phyloP scores from a whole-genome alignment of 1,140 invertebrate species.

The Diachasmimorpha longicaudata region DNA sequence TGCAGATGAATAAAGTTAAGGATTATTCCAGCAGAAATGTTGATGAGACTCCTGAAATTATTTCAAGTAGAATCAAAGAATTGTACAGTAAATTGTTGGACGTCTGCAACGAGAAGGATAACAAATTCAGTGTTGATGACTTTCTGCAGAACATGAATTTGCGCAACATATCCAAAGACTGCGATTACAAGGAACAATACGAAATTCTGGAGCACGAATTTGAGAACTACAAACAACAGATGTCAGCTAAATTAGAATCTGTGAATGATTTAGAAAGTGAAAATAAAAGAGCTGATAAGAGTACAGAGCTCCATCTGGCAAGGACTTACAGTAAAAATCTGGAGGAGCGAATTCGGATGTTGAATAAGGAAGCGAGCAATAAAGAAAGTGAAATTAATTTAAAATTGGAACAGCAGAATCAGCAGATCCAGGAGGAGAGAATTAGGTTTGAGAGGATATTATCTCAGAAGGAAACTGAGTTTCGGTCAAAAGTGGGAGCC shows the following conservation, averaged over 20 bases:
- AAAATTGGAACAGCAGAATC: slow-evolving; percentile 61
- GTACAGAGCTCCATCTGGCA: slow-evolving; percentile 59
- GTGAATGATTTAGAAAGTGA: slow-evolving; percentile 31
- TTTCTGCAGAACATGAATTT: slow-evolving; percentile 46
- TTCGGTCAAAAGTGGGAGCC: slow-evolving; percentile 65
- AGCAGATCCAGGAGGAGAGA: slow-evolving; percentile 64
- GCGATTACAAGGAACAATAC: slow-evolving; percentile 63
- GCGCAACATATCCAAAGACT: slow-evolving; percentile 38
- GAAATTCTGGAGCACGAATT: slow-evolving; percentile 58
- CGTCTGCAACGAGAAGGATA: slow-evolving; percentile 49
- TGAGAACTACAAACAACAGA: slow-evolving; percentile 56
- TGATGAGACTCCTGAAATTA: slow-evolving; percentile 44
- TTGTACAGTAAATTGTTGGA: slow-evolving; percentile 47
- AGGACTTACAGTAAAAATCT: slow-evolving; percentile 69
- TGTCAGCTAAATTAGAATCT: slow-evolving; percentile 42
- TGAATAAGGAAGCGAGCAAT: slow-evolving; percentile 69
- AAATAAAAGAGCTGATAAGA: slow-evolving; percentile 48
- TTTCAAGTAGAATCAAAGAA: slow-evolving; percentile 48
- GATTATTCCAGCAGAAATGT: slow-evolving; percentile 37
- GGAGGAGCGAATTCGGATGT: slow-evolving; percentile 69
- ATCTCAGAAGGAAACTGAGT: slow-evolving; percentile 61
- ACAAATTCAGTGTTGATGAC: slow-evolving; percentile 28
- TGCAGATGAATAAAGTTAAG: slow-evolving; percentile 54
- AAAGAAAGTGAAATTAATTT: slow-evolving; percentile 63
- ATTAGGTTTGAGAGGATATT: slow-evolving; percentile 47